A percentile compares a stretch with the other conserved stretches of the same genome.
Evolutionary conservation across 2,113 vertebrate genomes (phyloP).

Genomic region (Saccopteryx leptura): DNA sequence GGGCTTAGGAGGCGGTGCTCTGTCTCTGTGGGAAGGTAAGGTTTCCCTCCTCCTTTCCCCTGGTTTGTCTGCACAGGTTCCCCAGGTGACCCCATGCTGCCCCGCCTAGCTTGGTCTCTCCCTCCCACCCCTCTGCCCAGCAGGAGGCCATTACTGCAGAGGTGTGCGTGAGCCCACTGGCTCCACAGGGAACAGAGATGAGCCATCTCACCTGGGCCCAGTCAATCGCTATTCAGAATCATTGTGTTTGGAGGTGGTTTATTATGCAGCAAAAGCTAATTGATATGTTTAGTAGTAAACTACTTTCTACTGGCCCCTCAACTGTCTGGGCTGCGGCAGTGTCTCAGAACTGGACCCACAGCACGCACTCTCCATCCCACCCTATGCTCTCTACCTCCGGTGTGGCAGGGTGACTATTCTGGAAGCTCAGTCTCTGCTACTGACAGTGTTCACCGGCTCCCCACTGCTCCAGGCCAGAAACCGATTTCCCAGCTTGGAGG

Average conservation of each 20-base stretch:
- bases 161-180: neutral
- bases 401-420: neutral
- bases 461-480: neutral
- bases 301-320: neutral
- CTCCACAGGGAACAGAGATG: neutral
- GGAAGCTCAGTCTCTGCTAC: neutral
- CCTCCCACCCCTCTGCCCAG: neutral
- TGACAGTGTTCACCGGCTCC: neutral
- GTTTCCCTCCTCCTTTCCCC: neutral
- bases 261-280: neutral
- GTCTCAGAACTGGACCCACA: neutral
- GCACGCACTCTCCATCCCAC: rapidly evolving
- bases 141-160: neutral
- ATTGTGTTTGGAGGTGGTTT: neutral
- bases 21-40: neutral
- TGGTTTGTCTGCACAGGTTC: neutral
- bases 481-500: neutral
- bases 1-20: neutral
- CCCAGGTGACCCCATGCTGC: neutral
- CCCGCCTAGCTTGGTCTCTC: neutral
- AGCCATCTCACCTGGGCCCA: neutral
- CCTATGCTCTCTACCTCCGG: neutral
- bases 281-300: neutral
- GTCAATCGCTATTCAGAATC: neutral
- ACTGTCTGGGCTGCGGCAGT: neutral